phyloP scores from a whole-genome alignment of 53 echinoderm and acorn worm genomes.

The Luidia sarsii region DNA sequence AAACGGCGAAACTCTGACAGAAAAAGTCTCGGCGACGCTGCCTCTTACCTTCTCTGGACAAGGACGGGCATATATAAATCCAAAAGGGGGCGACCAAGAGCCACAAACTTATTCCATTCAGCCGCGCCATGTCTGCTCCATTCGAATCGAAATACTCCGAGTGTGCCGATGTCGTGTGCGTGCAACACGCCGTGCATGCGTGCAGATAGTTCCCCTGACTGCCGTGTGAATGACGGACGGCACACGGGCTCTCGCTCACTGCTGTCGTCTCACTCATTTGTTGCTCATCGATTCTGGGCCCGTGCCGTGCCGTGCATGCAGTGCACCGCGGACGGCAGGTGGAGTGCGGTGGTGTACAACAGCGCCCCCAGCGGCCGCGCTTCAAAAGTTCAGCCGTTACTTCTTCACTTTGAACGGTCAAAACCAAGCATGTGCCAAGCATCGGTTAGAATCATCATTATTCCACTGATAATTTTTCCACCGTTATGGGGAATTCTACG shows the following conservation, averaged over 20 bases:
- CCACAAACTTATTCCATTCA: conserved; percentile 47
- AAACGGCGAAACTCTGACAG: conserved; percentile 12
- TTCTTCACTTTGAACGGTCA: no score
- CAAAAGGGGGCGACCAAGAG: conserved; percentile 36
- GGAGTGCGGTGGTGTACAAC: conserved; percentile 6
- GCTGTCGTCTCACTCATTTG: no score
- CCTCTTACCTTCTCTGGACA: conserved; percentile 46
- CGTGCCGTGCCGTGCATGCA: no score
- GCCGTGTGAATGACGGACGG: conserved; percentile 18
- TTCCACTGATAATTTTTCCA: no score
- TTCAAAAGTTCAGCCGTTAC: no score
- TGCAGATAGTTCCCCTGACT: not conserved
- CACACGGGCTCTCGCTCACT: no score
- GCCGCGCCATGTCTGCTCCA: conserved; percentile 31
- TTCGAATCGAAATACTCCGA: conserved; percentile 35
- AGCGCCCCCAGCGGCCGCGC: conserved; percentile 19
- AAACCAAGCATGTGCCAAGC: no score
- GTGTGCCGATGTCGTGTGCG: no score
- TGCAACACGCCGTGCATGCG: conserved; percentile 25
- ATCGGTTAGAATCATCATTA: no score
- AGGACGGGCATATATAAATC: conserved; percentile 41
- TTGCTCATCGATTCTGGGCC: conserved; percentile 28
- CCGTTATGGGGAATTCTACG: no score
- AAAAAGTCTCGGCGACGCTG: conserved; percentile 22
- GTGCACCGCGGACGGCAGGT: conserved; percentile 36